Base-by-base conservation (phyloP, 1,140 invertebrate species). In the Musca vetustissima region DNA sequence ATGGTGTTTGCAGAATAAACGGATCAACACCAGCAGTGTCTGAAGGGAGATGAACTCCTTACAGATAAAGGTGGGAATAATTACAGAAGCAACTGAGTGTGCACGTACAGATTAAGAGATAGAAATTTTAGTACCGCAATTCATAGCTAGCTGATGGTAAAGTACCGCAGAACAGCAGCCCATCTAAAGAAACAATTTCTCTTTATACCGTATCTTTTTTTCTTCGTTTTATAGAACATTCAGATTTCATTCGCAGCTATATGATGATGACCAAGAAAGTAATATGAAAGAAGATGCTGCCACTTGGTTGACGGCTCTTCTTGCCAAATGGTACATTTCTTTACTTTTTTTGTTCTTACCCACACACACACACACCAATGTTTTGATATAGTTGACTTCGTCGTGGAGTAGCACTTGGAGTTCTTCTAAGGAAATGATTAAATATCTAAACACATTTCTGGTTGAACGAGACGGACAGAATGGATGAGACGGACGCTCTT, bases 341-440 rank as follows among this genome's bases (percentile, higher is more conserved):
- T 13, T 43, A 2, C 11, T 2, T 13, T 6, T 13, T 43, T 13
- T 28, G 28, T 28, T 43, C 36, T 43, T 11, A 8, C 36, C 13
- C 28, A 32, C 28, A 32, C 28, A 32, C 28, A 32, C 36, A 43
- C 36, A 43, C 36, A 43, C 11, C 36, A 13, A 9, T 28, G 36
- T 43, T 13, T 2, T 43, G 6, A 43, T 43, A 1, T 43, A 43
- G 9, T 13, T 13, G 36, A 7, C 36, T 43, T 43, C 1, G 36
- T 43, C n/a, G n/a, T 43, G 36, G 36, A 43, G 36, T 43, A 43
- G 36, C 57, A 61, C 57, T 61, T 61, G 57, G 36, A 61, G 57
- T 61, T 61, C 57, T 61, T 61, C 57, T 36, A 61, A 61, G 57
- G 28, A 61, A 61, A 43, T 61, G 57, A 61, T 61, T 61, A 61